These are phyloP conservation scores for Phocides pigmalion DNA, from an alignment of 1,140 invertebrate genomes.

Conservation along the genomic window DNA sequence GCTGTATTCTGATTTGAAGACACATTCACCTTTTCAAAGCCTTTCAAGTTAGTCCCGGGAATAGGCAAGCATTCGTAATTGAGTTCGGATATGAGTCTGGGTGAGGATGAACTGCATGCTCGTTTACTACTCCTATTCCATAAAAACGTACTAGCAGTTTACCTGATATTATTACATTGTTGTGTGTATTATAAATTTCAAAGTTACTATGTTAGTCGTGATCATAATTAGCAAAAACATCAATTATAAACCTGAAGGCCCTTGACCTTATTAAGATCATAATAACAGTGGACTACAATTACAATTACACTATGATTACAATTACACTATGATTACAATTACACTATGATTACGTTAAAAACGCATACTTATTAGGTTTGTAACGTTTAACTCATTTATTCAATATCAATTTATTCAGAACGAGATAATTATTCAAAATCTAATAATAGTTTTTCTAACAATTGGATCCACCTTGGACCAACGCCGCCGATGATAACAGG, in stretches of 20 bases:
- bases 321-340: constrained; percentile 21
- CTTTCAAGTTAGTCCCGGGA: too few species aligned
- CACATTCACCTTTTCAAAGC: too few species aligned
- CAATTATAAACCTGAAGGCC: constrained; percentile 1
- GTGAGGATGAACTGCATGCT: too few species aligned
- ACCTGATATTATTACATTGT: background rate
- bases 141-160: background rate
- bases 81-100: too few species aligned
- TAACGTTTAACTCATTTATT: background rate
- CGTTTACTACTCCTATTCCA: too few species aligned
- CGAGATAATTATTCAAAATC: background rate
- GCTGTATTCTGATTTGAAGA: too few species aligned
- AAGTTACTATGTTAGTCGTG: background rate
- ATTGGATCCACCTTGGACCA: too few species aligned
- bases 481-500: too few species aligned
- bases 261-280: constrained; percentile 15
- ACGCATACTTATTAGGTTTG: background rate
- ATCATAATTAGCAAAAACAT: constrained; percentile 1
- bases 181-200: background rate
- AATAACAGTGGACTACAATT: background rate
- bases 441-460: too few species aligned
- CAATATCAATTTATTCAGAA: background rate
- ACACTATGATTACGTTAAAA: constrained; percentile 5
- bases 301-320: too few species aligned
- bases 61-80: too few species aligned